Conservation (phyloP, 1,140 invertebrate genomes). For the Globodera ellingtonae region DNA sequence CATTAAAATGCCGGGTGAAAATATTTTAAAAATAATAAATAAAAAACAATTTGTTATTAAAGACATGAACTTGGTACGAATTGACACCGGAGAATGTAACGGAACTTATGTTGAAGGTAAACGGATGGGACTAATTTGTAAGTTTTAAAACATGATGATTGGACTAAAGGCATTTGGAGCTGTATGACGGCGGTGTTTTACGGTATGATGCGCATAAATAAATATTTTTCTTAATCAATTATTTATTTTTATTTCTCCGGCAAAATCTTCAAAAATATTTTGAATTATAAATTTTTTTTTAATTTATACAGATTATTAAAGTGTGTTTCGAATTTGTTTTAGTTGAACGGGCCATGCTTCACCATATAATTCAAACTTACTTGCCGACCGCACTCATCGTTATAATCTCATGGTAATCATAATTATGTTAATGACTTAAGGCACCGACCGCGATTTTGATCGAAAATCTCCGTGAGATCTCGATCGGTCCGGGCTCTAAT, state of each 20-base stretch:
- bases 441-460: too few relatives aligned
- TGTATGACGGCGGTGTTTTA: conserved; percentile 64
- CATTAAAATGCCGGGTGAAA: conserved; percentile 59
- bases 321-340: neutral
- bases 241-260: neutral
- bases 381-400: conserved; percentile 63
- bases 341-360: conserved; percentile 59
- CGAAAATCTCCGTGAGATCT: too few relatives aligned
- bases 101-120: conserved; percentile 63
- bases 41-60: neutral
- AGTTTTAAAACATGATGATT: neutral
- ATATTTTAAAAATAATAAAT: neutral
- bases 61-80: conserved; percentile 24
- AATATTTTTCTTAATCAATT: neutral
- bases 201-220: conserved; percentile 19
- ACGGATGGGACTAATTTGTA: neutral
- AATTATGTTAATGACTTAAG: too few relatives aligned
- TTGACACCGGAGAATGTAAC: conserved; percentile 58
- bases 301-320: neutral
- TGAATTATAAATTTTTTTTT: too few relatives aligned
- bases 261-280: neutral
- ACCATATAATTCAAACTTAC: conserved; percentile 64
- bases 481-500: neutral
- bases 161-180: conserved; percentile 49
- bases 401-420: conserved; percentile 58